These are phyloP conservation scores for Cynoglossus semilaevis DNA, from an alignment of 2,113 vertebrate genomes.

Conservation along the genomic window DNA sequence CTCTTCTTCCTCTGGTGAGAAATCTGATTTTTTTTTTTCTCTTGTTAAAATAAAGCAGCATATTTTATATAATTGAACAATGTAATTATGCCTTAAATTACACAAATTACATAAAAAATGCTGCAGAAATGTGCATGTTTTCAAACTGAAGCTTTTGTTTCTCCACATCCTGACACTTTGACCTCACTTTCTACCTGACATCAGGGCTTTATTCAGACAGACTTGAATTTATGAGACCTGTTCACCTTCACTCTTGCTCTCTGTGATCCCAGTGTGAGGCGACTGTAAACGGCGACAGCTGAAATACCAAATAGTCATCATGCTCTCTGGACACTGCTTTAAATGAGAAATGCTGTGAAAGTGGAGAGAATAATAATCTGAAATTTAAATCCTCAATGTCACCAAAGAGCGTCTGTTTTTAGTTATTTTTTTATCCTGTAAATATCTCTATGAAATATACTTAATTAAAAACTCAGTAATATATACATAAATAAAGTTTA, in stretches of 20 bases:
- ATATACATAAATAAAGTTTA: no score
- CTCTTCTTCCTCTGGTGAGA: conserved; percentile 80
- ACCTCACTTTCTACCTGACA: conserved; percentile 28
- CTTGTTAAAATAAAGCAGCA: conserved; percentile 11
- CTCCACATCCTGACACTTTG: not conserved
- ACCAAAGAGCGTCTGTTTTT: no score
- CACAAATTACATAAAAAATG: no score
- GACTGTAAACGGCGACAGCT: not conserved
- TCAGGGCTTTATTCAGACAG: conserved; percentile 37
- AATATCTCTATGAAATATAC: no score
- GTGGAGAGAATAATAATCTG: no score
- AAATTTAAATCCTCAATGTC: no score
- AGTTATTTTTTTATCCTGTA: no score
- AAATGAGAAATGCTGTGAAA: not conserved
- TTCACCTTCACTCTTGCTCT: not conserved
- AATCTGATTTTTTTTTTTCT: conserved; percentile 12
- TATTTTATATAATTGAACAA: conserved; percentile 11
- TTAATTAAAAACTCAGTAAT: no score
- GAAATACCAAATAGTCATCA: not conserved
- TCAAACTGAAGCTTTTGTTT: not conserved
- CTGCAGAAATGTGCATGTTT: no score
- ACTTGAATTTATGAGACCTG: conserved; percentile 4
- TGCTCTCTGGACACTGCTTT: not conserved
- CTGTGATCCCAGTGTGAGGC: not conserved
- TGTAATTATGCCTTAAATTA: no score